Base-by-base conservation (phyloP, 2,888 invertebrate species). In the Rhagonycha fulva region DNA sequence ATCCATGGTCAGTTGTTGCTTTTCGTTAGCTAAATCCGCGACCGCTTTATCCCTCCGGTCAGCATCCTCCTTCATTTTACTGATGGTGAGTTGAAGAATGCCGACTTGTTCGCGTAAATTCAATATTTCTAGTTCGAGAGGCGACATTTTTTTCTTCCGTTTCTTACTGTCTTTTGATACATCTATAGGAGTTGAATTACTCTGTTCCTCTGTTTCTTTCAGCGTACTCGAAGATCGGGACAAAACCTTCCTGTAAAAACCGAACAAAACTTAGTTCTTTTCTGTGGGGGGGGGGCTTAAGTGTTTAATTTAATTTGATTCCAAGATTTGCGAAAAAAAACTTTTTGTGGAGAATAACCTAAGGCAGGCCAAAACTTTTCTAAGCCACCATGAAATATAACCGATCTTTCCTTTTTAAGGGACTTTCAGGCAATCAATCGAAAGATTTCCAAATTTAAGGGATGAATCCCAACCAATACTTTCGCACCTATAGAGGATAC, bases 1-100 rank as follows among this genome's bases (percentile, higher is more conserved):
- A 82, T 90, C 90, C 12, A 87, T 80, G 11, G 86, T 85, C 24
- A 91, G 80, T 82, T 89, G 89, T 81, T 90, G 90, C 81, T 90
- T 91, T 80, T 91, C 90, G 63, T 89, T 86, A 14, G 88, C 87
- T 73, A 90, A 80, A 68, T 86, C 88, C n/a, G 87, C 89, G 72
- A 91, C 84, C 19, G 89, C 87, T 7, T 85, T 83, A 78, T 91
- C 90, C 83, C 89, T 89, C 75, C 85, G 85, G 82, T 89, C 88
- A 70, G 89, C 84, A 70, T 89, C 88, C 68, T 86, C 84, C 82
- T 89, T 89, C 78, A 91, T 85, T 66, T 86, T 84, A 77, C 85
- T 85, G 19, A 90, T 84, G 30, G 88, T 88, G 79, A 87, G 84
- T 81, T 88, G 89, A 12, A 91, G 84, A 68, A 87, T 86, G 70